These are phyloP conservation scores for Ceyx margarethae DNA, from an alignment of 2,113 vertebrate species.

Conservation along the genomic window DNA sequence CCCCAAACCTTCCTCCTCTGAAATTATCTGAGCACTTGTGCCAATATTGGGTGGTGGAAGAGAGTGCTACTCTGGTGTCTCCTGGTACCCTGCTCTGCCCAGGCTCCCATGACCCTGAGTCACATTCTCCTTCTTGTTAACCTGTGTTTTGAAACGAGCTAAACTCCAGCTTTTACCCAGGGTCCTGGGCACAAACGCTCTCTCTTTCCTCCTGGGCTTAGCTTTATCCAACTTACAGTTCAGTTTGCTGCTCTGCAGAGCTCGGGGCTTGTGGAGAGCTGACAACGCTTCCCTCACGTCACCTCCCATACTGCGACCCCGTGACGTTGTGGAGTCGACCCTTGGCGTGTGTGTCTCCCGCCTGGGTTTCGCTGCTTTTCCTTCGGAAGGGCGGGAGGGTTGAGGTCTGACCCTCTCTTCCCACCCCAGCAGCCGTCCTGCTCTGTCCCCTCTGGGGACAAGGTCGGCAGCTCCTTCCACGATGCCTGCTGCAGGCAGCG, in stretches of 20 bases:
- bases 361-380: neutral
- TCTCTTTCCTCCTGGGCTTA: neutral
- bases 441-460: fast-evolving
- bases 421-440: fast-evolving
- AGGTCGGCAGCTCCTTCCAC: neutral
- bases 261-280: fast-evolving
- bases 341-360: fast-evolving
- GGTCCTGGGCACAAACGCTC: neutral
- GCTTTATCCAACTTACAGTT: neutral
- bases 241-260: neutral
- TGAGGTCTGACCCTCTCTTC: neutral
- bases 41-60: neutral
- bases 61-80: neutral
- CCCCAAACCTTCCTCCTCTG: neutral
- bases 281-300: fast-evolving
- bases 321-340: fast-evolving
- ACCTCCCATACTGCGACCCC: fast-evolving
- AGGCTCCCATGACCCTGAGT: neutral
- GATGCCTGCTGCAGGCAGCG: fast-evolving
- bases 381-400: fast-evolving
- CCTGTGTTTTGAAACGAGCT: fast-evolving
- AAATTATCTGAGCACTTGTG: neutral
- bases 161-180: neutral
- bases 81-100: neutral
- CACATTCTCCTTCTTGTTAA: neutral